Percentiles rank a stretch among this genome's conserved stretches.
Evolutionary conservation across 1,140 invertebrate species (phyloP).

Genomic region (Phymastichus coffea): DNA sequence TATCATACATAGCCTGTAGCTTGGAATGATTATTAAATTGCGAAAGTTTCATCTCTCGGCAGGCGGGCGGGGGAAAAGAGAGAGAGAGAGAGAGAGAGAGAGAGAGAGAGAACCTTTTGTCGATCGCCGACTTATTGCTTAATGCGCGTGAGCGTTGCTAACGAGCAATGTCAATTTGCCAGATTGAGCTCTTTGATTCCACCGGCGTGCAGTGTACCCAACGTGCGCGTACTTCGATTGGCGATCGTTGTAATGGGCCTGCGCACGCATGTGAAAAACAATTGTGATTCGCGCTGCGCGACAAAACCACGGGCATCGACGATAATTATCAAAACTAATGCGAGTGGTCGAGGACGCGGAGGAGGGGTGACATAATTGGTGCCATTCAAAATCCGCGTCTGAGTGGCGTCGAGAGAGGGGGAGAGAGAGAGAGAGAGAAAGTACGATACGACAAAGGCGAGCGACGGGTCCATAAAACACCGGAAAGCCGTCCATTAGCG

Average conservation of each 20-base stretch:
- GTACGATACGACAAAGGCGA: too few species aligned
- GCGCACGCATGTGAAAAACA: not conserved
- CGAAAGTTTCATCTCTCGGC: not conserved
- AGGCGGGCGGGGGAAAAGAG: not conserved
- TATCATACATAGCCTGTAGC: too few species aligned
- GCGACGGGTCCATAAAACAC: too few species aligned
- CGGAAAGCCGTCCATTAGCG: constrained; percentile 37
- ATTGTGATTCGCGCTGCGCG: not conserved
- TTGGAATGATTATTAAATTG: constrained; percentile 23
- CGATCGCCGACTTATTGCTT: not conserved
- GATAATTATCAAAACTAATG: not conserved
- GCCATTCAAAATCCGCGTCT: constrained; percentile 2
- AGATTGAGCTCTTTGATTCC: not conserved
- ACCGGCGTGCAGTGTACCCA: too few species aligned
- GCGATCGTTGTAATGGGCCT: too few species aligned
- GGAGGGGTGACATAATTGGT: too few species aligned
- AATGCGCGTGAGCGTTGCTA: not conserved
- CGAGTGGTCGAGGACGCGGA: not conserved
- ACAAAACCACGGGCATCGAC: not conserved
- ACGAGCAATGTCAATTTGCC: not conserved
- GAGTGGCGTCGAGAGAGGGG: too few species aligned
- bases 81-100: too few species aligned
- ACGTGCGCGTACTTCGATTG: not conserved
- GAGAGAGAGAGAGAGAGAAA: too few species aligned
- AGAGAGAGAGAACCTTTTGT: not conserved